Conservation (phyloP, 2,113 vertebrate species). For the Sander vitreus region DNA sequence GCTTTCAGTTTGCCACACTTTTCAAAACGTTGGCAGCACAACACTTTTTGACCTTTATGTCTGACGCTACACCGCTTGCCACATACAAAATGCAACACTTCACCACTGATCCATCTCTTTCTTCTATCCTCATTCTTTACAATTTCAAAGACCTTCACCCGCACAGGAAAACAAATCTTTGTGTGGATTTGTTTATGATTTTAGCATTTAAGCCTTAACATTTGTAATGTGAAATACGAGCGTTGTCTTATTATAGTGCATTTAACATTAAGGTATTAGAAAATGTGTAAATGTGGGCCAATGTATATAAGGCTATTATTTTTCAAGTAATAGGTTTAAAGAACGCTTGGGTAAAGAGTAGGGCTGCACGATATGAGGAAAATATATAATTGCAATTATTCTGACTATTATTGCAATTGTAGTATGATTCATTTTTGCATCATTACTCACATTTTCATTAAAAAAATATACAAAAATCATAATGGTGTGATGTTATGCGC, state of each 20-base stretch:
- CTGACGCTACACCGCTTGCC: slow-evolving; percentile 6
- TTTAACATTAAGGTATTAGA: neutral
- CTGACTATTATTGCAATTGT: too few relatives aligned
- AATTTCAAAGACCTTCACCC: neutral
- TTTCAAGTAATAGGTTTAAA: neutral
- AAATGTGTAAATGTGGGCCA: neutral
- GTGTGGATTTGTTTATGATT: neutral
- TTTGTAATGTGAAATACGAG: neutral
- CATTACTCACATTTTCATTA: too few relatives aligned
- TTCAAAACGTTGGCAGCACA: slow-evolving; percentile 49
- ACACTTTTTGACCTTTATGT: slow-evolving; percentile 51
- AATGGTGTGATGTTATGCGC: too few relatives aligned
- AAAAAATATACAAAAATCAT: too few relatives aligned
- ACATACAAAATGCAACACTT: slow-evolving; percentile 24
- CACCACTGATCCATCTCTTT: neutral
- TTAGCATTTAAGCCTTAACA: neutral
- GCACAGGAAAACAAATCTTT: neutral
- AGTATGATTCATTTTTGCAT: too few relatives aligned
- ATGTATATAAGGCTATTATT: neutral
- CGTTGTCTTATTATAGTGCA: neutral
- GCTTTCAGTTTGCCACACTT: slow-evolving; percentile 58
- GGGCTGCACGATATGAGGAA: too few relatives aligned
- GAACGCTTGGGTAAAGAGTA: neutral
- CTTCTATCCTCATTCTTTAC: neutral
- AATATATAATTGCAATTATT: too few relatives aligned